phyloP scores from a whole-genome alignment of 2,797 vertebrate species.

The Chrysocyon brachyurus region DNA sequence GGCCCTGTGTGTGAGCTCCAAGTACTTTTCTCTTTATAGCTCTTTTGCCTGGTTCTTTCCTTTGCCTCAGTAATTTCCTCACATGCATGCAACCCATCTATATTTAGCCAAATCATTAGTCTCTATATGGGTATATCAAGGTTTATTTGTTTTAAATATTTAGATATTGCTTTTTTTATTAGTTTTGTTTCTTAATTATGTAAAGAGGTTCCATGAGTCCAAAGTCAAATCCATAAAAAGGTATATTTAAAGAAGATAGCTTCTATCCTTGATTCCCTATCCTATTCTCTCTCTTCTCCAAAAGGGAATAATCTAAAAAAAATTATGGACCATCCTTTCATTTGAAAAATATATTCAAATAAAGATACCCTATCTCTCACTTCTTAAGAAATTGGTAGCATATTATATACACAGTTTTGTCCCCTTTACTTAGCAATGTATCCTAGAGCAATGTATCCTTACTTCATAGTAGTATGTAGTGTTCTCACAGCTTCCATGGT shows the following conservation, averaged over 20 bases:
- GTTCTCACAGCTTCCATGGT: not conserved
- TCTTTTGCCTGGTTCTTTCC: not conserved
- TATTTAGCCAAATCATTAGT: not conserved
- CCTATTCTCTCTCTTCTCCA: not conserved
- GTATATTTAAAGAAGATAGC: not conserved
- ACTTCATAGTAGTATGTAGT: not conserved
- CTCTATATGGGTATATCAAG: not conserved
- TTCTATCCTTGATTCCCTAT: not conserved
- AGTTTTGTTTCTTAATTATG: slow-evolving; percentile 50
- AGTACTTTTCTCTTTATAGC: not conserved
- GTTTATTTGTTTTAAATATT: slow-evolving; percentile 3
- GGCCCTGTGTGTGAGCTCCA: not conserved
- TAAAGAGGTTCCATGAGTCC: not conserved
- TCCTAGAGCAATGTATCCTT: not conserved
- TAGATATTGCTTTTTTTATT: slow-evolving; percentile 18
- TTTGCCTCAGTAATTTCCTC: not conserved
- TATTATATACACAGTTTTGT: not conserved
- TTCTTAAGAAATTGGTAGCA: slow-evolving; percentile 11
- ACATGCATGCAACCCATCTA: not conserved
- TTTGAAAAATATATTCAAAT: not conserved
- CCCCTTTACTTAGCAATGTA: not conserved
- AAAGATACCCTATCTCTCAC: not conserved
- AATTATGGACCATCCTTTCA: not conserved
- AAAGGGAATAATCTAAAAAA: not conserved
- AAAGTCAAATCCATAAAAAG: slow-evolving; percentile 45